phyloP scores from a whole-genome alignment of 2,797 vertebrate genomes.

The Spinus pinus region DNA sequence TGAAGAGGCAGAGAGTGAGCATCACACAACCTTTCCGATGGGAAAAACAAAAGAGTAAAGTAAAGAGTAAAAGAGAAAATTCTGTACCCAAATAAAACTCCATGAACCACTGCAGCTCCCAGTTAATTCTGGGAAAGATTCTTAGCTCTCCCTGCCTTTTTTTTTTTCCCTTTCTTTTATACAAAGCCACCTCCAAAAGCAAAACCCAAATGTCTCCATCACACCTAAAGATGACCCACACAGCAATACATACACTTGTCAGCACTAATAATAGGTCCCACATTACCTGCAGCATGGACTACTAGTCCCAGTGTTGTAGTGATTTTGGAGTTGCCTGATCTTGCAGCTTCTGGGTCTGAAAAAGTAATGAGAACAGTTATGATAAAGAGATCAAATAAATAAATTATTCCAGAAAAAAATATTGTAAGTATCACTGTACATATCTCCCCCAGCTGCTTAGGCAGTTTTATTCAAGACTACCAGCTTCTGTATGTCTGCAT shows the following conservation, averaged over 20 bases:
- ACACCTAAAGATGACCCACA: neutral
- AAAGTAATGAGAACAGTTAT: neutral
- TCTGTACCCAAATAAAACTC: neutral
- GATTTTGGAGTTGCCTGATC: constrained; percentile 90
- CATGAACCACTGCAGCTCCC: neutral
- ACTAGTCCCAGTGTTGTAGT: constrained; percentile 96
- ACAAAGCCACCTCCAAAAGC: neutral
- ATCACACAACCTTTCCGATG: neutral
- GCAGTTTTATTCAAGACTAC: neutral
- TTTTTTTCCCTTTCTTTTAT: neutral
- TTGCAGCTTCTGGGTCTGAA: constrained; percentile 91
- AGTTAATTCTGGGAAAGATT: neutral
- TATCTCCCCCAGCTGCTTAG: neutral
- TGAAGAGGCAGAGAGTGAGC: neutral
- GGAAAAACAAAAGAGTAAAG: neutral
- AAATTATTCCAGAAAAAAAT: neutral
- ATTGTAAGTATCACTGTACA: neutral
- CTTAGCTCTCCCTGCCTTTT: neutral
- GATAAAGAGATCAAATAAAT: neutral
- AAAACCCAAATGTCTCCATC: neutral
- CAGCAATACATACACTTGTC: neutral
- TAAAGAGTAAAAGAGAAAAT: neutral
- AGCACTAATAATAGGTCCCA: neutral
- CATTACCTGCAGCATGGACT: constrained; percentile 93
- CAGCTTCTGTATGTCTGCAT: neutral